Conservation (phyloP, 2,888 invertebrate species). For the Xestia xanthographa region DNA sequence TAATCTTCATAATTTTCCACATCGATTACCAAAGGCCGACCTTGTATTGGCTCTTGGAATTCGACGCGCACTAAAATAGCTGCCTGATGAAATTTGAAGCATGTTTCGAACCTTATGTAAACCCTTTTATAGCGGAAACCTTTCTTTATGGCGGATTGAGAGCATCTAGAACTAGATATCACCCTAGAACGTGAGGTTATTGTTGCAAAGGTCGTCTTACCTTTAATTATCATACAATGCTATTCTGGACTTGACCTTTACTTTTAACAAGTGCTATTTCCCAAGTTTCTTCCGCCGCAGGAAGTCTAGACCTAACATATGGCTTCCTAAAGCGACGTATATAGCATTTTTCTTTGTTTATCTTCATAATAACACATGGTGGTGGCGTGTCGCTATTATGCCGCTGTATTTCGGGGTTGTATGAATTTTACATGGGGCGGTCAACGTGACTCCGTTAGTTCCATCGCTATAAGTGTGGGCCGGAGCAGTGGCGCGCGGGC, state of each 20-base stretch:
- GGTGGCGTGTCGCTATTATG: conserved; percentile 75
- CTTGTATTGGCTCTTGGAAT: conserved; percentile 34
- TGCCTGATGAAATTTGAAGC: conserved; percentile 46
- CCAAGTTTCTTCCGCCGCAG: conserved; percentile 43
- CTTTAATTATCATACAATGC: conserved; percentile 43
- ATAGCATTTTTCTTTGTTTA: conserved; percentile 71
- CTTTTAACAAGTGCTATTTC: conserved; percentile 58
- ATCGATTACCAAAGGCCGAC: conserved; percentile 15
- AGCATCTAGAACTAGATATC: conserved; percentile 39
- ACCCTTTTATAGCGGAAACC: conserved; percentile 23
- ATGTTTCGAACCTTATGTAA: conserved; percentile 41
- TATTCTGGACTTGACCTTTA: conserved; percentile 73
- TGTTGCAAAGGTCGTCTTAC: conserved; percentile 65
- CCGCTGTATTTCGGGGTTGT: conserved; percentile 81
- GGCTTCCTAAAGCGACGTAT: conserved; percentile 65
- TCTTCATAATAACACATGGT: conserved; percentile 78
- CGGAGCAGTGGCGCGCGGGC: conserved; percentile 80
- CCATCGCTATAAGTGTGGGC: conserved; percentile 84
- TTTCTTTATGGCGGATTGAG: conserved; percentile 26
- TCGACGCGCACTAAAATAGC: conserved; percentile 33
- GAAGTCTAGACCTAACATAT: conserved; percentile 61
- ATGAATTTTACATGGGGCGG: conserved; percentile 85
- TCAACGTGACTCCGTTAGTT: conserved; percentile 78
- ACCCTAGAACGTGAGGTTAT: conserved; percentile 43
- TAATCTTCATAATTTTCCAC: conserved; percentile 27